These are phyloP conservation scores for Coleophora deauratella DNA, from an alignment of 2,888 invertebrate genomes.

Conservation along the genomic window DNA sequence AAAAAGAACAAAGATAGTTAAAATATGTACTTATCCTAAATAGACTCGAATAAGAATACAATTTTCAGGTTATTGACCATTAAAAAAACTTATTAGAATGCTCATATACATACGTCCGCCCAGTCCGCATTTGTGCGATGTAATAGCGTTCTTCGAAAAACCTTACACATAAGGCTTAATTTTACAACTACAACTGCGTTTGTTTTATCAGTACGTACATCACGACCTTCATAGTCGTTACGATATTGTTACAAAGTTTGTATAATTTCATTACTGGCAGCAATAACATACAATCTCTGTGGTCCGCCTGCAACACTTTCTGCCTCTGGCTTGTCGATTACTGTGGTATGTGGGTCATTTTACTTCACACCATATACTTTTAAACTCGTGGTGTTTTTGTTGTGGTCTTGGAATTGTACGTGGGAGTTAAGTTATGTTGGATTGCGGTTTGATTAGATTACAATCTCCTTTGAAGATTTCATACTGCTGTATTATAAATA, in stretches of 20 bases:
- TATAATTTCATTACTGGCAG: background rate
- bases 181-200: slow-evolving; percentile 7
- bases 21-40: too few relatives aligned
- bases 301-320: slow-evolving; percentile 10
- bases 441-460: too few relatives aligned
- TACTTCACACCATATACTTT: slow-evolving; percentile 13
- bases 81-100: too few relatives aligned
- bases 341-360: slow-evolving; percentile 21
- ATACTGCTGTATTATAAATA: too few relatives aligned
- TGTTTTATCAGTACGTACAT: background rate
- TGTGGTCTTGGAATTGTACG: background rate
- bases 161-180: background rate
- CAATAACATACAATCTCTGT: background rate
- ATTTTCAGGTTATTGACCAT: too few relatives aligned
- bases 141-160: slow-evolving; percentile 1
- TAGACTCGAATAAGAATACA: background rate
- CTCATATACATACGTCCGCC: too few relatives aligned
- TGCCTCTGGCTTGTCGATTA: slow-evolving; percentile 13
- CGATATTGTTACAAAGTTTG: background rate
- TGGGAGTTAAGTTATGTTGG: too few relatives aligned
- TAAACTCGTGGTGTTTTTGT: slow-evolving; percentile 1
- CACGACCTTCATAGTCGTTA: too few relatives aligned
- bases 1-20: too few relatives aligned
- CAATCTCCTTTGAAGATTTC: too few relatives aligned
- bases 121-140: too few relatives aligned